Evolutionary conservation across 2,888 invertebrate species (phyloP), one percentile per base, ranked within the genome.

Genomic region (Matsumyia berberina): DNA sequence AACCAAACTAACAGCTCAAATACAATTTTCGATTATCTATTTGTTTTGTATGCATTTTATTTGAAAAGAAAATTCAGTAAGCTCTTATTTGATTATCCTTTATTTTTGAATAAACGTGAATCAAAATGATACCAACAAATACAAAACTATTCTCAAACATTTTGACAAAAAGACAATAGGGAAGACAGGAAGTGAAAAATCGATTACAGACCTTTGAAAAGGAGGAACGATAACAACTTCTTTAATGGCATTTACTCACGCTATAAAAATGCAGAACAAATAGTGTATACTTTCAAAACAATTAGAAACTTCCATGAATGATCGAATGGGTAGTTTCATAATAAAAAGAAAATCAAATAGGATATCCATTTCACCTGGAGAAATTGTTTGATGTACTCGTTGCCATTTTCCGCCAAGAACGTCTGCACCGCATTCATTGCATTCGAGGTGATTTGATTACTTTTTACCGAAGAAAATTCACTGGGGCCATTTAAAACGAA

Each of bases 341-440:
- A 37, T 62, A 37, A 67, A 53, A 15, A 15, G 31, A 35, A 66
- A 37, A 17, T 5, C 29, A 29, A 66, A 42, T 9, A 12, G 5
- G 0, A 33, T 12, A 53, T 70, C 51, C 9, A 76, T 57, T 51
- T 87, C 91, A 94, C 95, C 94, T 95, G 94, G 89, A 94, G 93
- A 88, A 94, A 94, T 91, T 94, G 94, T 46, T 93, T 92, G 86
- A 95, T 94, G 89, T 94, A 94, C 85, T 94, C 94, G 78, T 94
- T 94, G 39, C 94, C 94, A 89, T 95, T 94, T 86, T 94, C 94
- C 87, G 94, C 89, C 60, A 95, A 92, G 91, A 95, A 94, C 57
- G 92, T 92, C 90, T 94, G 94, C 86, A 95, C 91, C 0, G 94
- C 94, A 87, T 94, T 93, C 90, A 94, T 93, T 11, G 94, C 94